Percentiles rank a stretch among this genome's conserved stretches.
These are phyloP conservation scores for Pseudoatta argentina DNA, from an alignment of 1,140 invertebrate genomes.

Conservation along the genomic window DNA sequence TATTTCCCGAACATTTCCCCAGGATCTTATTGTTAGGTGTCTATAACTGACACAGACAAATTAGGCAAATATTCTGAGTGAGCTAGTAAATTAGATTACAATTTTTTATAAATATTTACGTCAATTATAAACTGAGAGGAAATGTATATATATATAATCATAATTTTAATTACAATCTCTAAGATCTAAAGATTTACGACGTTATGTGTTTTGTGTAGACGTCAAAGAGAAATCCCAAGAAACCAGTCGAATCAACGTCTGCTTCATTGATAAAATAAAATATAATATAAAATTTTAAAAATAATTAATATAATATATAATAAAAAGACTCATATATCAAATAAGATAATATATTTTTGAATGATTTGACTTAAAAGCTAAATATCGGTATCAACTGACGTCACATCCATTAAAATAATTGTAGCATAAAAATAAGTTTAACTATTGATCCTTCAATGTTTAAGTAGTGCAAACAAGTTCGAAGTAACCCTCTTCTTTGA, in stretches of 20 bases:
- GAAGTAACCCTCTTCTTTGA: conserved; percentile 4
- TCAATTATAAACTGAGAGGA: background rate
- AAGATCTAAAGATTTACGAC: background rate
- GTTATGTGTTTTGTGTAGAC: background rate
- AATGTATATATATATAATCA: background rate
- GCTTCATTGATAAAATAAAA: background rate
- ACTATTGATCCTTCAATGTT: conserved; percentile 17
- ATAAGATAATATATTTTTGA: background rate
- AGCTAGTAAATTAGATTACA: background rate
- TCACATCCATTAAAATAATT: background rate
- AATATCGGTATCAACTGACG: background rate
- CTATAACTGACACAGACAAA: background rate
- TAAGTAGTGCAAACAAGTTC: conserved; percentile 39
- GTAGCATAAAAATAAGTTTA: conserved; percentile 8
- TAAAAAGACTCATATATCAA: background rate
- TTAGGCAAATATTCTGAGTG: background rate
- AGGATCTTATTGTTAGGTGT: background rate
- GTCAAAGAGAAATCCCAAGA: background rate
- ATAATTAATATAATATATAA: background rate
- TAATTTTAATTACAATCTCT: background rate
- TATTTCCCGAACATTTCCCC: background rate
- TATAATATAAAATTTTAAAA: too few species aligned
- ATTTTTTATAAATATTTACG: background rate
- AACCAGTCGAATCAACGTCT: background rate
- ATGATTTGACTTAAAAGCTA: background rate